These are phyloP conservation scores for Callinectes sapidus DNA, from an alignment of 2,888 invertebrate species.

Conservation along the genomic window DNA sequence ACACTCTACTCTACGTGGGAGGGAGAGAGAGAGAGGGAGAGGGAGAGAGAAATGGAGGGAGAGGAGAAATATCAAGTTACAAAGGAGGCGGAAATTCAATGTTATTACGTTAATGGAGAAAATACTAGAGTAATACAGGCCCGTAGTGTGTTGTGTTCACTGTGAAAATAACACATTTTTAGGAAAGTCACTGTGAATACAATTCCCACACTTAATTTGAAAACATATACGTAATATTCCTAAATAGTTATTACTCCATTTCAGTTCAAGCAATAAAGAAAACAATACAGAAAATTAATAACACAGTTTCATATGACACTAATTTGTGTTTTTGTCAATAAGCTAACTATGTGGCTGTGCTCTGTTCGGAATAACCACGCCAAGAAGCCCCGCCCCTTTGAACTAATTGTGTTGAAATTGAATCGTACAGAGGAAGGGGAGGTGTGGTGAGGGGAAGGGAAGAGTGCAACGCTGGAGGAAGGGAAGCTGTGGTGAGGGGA, in stretches of 20 bases:
- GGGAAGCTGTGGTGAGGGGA: not conserved
- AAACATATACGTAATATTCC: not conserved
- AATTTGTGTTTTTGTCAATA: not conserved
- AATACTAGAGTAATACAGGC: not conserved
- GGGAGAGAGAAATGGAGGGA: not conserved
- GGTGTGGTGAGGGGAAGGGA: not conserved
- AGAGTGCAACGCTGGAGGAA: no score
- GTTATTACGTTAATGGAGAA: not conserved
- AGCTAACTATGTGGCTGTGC: not conserved
- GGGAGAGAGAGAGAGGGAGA: not conserved
- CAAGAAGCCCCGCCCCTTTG: not conserved
- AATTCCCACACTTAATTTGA: not conserved
- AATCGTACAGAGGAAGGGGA: not conserved
- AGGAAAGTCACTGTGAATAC: not conserved
- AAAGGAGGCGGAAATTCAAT: not conserved
- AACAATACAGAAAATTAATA: not conserved
- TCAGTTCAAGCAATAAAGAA: not conserved
- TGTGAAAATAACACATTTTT: not conserved
- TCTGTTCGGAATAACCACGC: not conserved
- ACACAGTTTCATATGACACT: not conserved
- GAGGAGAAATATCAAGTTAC: not conserved
- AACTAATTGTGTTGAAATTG: not conserved
- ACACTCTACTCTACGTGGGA: not conserved
- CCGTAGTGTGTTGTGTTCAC: not conserved
- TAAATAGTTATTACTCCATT: not conserved